These are phyloP conservation scores for Dromococcyx pavoninus DNA, from an alignment of 2,797 vertebrate genomes.

Conservation along the genomic window DNA sequence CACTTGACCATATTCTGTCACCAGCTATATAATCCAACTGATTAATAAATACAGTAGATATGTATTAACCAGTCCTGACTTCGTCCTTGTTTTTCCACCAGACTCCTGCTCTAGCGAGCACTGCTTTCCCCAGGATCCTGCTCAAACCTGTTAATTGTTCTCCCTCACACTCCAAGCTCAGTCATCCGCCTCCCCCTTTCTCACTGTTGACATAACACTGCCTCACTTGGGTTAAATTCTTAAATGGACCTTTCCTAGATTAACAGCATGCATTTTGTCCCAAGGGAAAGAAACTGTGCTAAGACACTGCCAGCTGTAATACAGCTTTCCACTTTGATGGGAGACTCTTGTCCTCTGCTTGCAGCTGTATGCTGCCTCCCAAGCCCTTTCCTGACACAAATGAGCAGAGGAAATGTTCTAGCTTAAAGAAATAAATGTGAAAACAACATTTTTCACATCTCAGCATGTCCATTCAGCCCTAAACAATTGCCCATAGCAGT, in stretches of 20 bases:
- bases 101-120: not conserved
- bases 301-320: slow-evolving; percentile 64
- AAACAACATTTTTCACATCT: slow-evolving; percentile 10
- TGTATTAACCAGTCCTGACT: slow-evolving; percentile 58
- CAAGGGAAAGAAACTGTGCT: slow-evolving; percentile 61
- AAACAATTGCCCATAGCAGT: not conserved
- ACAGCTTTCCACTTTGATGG: slow-evolving; percentile 54
- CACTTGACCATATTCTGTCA: slow-evolving; percentile 65
- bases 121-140: slow-evolving; percentile 11
- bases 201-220: slow-evolving; percentile 37
- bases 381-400: slow-evolving; percentile 52
- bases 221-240: slow-evolving; percentile 54
- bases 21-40: slow-evolving; percentile 52
- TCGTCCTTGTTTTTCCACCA: slow-evolving; percentile 32
- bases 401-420: slow-evolving; percentile 21
- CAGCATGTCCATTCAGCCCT: not conserved
- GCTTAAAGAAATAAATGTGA: not conserved
- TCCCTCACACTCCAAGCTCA: not conserved
- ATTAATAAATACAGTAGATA: slow-evolving; percentile 59
- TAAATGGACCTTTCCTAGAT: slow-evolving; percentile 62
- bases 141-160: slow-evolving; percentile 60
- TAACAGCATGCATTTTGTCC: slow-evolving; percentile 63
- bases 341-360: slow-evolving; percentile 59
- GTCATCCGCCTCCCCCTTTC: not conserved
- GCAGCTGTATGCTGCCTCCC: not conserved